Percentiles rank a stretch among this genome's conserved stretches.
These are phyloP conservation scores for Rhodinocichla rosea DNA, from an alignment of 2,113 vertebrate species.

Conservation along the genomic window DNA sequence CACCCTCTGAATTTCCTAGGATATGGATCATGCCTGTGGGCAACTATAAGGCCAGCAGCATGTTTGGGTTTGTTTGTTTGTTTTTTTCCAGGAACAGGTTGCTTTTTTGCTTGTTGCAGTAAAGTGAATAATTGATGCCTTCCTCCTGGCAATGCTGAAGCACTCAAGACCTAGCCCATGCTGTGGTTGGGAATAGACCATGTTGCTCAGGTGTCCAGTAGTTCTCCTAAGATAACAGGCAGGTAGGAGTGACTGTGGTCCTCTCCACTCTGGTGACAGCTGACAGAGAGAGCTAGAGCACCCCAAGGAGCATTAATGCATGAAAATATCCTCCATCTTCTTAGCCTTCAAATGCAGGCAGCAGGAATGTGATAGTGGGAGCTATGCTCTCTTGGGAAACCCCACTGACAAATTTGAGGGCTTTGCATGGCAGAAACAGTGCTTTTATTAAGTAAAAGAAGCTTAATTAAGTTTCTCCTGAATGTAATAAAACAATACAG, in stretches of 20 bases:
- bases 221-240: background rate
- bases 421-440: background rate
- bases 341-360: background rate
- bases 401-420: background rate
- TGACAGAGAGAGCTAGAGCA: background rate
- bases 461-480: constrained; percentile 57
- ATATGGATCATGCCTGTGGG: rapidly evolving
- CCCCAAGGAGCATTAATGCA: background rate
- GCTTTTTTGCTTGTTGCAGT: background rate
- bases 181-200: background rate
- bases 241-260: background rate
- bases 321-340: background rate
- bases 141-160: background rate
- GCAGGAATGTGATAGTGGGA: background rate
- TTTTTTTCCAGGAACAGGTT: background rate
- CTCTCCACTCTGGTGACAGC: background rate
- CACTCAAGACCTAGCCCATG: background rate
- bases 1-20: background rate
- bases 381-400: background rate
- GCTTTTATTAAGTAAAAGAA: constrained; percentile 50
- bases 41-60: background rate
- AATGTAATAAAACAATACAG: constrained; percentile 20
- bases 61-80: background rate
- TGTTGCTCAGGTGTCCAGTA: background rate
- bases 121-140: background rate